A percentile compares a stretch with the other conserved stretches of the same genome.
phyloP scores from a whole-genome alignment of 2,888 invertebrate species.

The Ptychoptera contaminata region DNA sequence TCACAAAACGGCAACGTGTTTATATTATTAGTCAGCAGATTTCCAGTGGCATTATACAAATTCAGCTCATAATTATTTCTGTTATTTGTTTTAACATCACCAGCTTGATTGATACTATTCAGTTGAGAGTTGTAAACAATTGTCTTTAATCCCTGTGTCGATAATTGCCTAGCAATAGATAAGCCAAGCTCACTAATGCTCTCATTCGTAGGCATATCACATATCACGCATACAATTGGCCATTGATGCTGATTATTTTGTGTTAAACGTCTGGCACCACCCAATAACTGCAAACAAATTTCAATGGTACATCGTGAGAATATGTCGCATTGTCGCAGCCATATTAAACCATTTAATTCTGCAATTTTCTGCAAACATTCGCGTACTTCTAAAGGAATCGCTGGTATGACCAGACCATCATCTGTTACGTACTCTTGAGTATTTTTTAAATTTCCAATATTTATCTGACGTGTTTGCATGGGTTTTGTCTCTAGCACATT shows the following conservation, averaged over 20 bases:
- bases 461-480: conserved; percentile 49
- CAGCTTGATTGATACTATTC: conserved; percentile 31
- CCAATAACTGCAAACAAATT: conserved; percentile 65
- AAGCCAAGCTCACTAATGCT: conserved; percentile 48
- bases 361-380: conserved; percentile 50
- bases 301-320: conserved; percentile 74
- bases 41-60: conserved; percentile 49
- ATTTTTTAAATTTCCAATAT: conserved; percentile 27
- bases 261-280: conserved; percentile 69
- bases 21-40: conserved; percentile 20
- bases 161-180: conserved; percentile 62
- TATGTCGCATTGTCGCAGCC: conserved; percentile 53
- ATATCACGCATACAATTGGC: conserved; percentile 64
- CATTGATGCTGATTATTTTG: conserved; percentile 79
- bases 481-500: conserved; percentile 58
- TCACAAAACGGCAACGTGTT: conserved; percentile 30
- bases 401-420: conserved; percentile 65
- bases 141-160: conserved; percentile 64
- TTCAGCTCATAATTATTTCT: conserved; percentile 34
- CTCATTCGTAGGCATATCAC: conserved; percentile 47
- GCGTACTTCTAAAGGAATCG: conserved; percentile 49
- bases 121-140: conserved; percentile 39
- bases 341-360: conserved; percentile 47
- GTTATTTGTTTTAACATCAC: background rate
- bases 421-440: conserved; percentile 33